Evolutionary conservation across 2,888 invertebrate genomes (phyloP), one percentile per base, ranked within the genome.

Genomic region (Ischnus inquisitorius): DNA sequence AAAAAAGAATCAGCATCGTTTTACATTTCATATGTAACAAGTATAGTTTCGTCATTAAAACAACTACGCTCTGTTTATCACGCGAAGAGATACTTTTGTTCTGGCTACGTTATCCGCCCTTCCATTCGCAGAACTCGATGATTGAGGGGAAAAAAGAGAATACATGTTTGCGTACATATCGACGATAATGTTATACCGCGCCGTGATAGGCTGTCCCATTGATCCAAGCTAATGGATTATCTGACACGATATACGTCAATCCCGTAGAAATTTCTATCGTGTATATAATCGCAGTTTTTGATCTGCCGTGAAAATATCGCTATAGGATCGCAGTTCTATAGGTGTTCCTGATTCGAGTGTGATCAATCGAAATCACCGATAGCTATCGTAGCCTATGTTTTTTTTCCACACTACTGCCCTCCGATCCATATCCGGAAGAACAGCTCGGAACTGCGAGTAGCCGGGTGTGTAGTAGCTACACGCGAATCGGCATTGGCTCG

Each of bases 321-420:
- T 14, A 12, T 12, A 28, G 2, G 0, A 16, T 14, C 12, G 22
- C 25, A 3, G 22, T 25, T 22, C 5, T 22, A 57, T 60, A 34
- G 68, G 68, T 34, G 48, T 68, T 34, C 16, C 39, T 16, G 54
- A 57, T 57, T 39, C 54, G 46, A 71, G 71, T 54, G 71, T 39
- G 39, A 71, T 57, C 54, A 41, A 71, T 54, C 54, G 71, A 57
- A 28, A 71, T 57, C 54, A 57, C 71, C 54, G 71, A 69, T 71
- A 71, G n/a, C 69, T 39, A 69, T 69, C 69, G 39, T 22, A 54
- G 22, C 16, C 2, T n/a, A 14, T 2, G 12, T 68, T 51, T 51
- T 46, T 68, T 28, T 48, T 16, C 6, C n/a, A 14, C n/a, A 12
- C 34, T 22, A 54, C 6, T 54, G 19, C 41, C 14, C 22, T 22